Percentiles rank a stretch among this genome's conserved stretches.
phyloP scores from a whole-genome alignment of 2,113 vertebrate genomes.

The Neoarius graeffei region DNA sequence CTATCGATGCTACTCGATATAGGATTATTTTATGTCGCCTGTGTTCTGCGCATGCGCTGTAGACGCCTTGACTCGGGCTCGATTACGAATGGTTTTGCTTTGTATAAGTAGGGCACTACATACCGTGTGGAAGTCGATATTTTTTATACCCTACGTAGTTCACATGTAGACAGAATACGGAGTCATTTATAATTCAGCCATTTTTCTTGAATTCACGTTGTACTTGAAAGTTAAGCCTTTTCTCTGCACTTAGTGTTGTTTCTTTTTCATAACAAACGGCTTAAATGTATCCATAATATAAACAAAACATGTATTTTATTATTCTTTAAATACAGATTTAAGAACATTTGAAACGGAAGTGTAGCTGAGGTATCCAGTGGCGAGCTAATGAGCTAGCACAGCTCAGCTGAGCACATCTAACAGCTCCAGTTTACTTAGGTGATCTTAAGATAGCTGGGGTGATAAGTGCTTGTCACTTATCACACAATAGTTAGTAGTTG shows the following conservation, averaged over 20 bases:
- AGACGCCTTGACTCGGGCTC: neutral
- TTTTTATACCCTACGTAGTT: neutral
- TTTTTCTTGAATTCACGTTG: neutral
- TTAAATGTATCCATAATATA: neutral
- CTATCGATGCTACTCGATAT: neutral
- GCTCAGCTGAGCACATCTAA: neutral
- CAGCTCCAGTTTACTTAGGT: neutral
- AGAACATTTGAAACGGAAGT: neutral
- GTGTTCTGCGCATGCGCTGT: neutral
- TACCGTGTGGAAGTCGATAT: neutral
- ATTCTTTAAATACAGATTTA: neutral
- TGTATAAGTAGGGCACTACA: neutral
- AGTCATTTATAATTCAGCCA: neutral
- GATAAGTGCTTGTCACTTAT: neutral
- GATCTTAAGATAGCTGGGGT: neutral
- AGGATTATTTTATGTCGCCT: neutral
- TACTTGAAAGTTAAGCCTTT: neutral
- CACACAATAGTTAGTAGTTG: too few species aligned
- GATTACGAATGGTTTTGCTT: neutral
- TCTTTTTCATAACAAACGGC: neutral
- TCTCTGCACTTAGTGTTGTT: neutral
- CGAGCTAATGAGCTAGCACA: slow-evolving; percentile 4
- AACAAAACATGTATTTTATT: neutral
- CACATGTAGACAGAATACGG: neutral
- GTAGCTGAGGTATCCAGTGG: neutral